A percentile compares a stretch with the other conserved stretches of the same genome.
These are phyloP conservation scores for Chromis chromis DNA, from an alignment of 2,797 vertebrate genomes.

Conservation along the genomic window DNA sequence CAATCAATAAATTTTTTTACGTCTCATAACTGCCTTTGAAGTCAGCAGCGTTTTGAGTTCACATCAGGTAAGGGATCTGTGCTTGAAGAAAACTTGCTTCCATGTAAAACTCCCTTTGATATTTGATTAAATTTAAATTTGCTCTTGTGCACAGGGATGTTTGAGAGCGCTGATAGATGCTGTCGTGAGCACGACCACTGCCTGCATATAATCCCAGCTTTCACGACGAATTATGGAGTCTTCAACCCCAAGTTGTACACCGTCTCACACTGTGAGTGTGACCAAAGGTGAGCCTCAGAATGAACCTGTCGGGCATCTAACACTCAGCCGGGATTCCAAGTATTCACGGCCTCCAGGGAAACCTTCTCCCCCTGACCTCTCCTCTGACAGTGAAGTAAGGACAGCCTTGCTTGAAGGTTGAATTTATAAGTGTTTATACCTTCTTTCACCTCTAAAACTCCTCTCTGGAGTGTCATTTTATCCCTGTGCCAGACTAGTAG, in stretches of 20 bases:
- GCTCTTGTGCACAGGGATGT: conserved; percentile 78
- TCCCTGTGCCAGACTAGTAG: too few relatives aligned
- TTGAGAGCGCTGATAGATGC: conserved; percentile 86
- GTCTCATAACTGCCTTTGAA: conserved; percentile 12
- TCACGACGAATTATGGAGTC: conserved; percentile 87
- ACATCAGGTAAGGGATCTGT: neutral
- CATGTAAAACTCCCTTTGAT: neutral
- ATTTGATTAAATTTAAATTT: conserved; percentile 8
- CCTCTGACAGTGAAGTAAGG: conserved; percentile 4
- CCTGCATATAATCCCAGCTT: conserved; percentile 81
- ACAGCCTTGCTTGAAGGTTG: conserved; percentile 4
- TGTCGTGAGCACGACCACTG: conserved; percentile 94
- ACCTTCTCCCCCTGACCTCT: conserved; percentile 12
- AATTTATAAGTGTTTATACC: neutral
- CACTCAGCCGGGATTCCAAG: neutral
- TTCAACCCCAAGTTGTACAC: conserved; percentile 89
- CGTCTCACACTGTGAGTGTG: conserved; percentile 92
- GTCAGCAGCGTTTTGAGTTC: conserved; percentile 9
- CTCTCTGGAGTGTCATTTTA: conserved; percentile 21
- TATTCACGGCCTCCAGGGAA: conserved; percentile 25
- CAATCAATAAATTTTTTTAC: neutral
- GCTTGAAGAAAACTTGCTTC: neutral
- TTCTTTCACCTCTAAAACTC: conserved; percentile 3
- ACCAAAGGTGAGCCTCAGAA: conserved; percentile 79
- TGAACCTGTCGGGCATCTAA: neutral